phyloP scores from a whole-genome alignment of 2,797 vertebrate genomes.

The Gouania willdenowi region DNA sequence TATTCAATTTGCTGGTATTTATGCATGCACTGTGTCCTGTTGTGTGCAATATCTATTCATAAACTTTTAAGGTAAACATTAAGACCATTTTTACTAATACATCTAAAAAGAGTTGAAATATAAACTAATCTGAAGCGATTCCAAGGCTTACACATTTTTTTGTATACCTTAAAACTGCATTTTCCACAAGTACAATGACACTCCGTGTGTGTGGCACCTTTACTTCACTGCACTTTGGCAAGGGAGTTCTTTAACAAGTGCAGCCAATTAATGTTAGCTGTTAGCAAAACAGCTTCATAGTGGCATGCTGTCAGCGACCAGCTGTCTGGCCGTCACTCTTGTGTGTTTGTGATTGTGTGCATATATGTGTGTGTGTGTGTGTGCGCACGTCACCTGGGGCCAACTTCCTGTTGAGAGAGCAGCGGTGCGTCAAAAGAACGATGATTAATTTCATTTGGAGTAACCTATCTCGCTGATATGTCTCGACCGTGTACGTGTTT shows the following conservation, averaged over 20 bases:
- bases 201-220: no score
- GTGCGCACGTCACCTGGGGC: conserved; percentile 49
- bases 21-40: no score
- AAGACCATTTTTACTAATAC: no score
- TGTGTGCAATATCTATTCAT: not conserved
- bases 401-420: conserved; percentile 61
- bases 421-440: conserved; percentile 67
- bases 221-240: conserved; percentile 12
- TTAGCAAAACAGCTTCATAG: conserved; percentile 45
- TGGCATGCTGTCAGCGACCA: conserved; percentile 46
- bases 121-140: no score
- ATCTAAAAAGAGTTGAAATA: no score
- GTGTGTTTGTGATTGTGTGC: not conserved
- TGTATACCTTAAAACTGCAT: no score
- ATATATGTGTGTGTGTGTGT: conserved; percentile 8
- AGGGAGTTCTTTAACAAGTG: conserved; percentile 16
- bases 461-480: conserved; percentile 63
- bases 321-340: conserved; percentile 57
- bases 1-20: no score
- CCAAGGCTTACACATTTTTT: no score
- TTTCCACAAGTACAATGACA: no score
- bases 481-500: conserved; percentile 24
- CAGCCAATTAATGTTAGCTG: conserved; percentile 44
- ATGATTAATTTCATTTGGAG: conserved; percentile 78
- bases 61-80: no score